phyloP scores from a whole-genome alignment of 2,113 vertebrate genomes.

The Scomber colias region DNA sequence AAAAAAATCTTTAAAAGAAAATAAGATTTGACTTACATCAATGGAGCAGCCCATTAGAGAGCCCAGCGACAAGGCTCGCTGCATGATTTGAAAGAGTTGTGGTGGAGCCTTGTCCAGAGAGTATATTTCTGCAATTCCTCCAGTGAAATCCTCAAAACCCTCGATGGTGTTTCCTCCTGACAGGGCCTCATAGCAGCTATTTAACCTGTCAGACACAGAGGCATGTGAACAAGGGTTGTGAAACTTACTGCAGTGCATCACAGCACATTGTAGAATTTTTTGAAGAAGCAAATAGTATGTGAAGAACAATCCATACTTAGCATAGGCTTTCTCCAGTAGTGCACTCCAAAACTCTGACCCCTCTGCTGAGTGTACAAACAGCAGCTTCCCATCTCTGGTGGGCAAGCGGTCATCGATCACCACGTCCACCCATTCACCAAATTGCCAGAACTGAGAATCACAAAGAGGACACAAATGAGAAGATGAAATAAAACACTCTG shows the following conservation, averaged over 20 bases:
- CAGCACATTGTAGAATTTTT: not conserved
- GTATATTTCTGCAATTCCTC: conserved; percentile 92
- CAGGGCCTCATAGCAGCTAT: conserved; percentile 92
- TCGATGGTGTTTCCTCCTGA: conserved; percentile 93
- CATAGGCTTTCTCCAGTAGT: conserved; percentile 80
- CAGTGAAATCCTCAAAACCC: conserved; percentile 97
- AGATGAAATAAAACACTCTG: not conserved
- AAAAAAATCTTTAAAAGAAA: conserved; percentile 1
- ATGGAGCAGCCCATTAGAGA: conserved; percentile 86
- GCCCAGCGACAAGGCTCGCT: conserved; percentile 75
- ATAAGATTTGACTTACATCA: conserved; percentile 71
- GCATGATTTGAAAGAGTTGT: conserved; percentile 80
- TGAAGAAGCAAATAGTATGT: not conserved
- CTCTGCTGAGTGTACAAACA: conserved; percentile 84
- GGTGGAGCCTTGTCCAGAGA: conserved; percentile 79
- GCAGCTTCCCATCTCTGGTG: conserved; percentile 80
- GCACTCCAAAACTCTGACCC: conserved; percentile 86
- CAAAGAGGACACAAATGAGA: too few relatives aligned
- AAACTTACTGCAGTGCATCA: too few relatives aligned
- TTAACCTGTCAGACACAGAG: conserved; percentile 81
- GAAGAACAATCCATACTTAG: conserved; percentile 71
- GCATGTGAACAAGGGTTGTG: too few relatives aligned
- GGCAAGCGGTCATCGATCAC: conserved; percentile 85
- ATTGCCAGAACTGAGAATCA: conserved; percentile 84
- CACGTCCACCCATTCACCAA: conserved; percentile 85